Base-by-base conservation (phyloP, 30 jellyfish, hydroid and myxozoan genomes). In the Pelagia noctiluca region DNA sequence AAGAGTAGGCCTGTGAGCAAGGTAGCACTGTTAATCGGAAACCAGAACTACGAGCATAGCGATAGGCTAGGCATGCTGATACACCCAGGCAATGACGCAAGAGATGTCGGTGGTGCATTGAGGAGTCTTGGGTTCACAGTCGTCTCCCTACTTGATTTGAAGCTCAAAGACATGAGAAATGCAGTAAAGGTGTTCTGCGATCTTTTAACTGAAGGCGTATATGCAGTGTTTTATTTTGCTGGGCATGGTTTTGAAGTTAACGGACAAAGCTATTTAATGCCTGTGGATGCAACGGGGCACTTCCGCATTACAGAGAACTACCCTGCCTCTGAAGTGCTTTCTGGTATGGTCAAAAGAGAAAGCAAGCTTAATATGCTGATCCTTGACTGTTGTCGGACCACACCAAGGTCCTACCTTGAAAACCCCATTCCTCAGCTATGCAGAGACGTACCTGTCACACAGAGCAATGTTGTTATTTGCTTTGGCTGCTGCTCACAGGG, bases 231-330 rank as follows among this genome's bases (percentile, higher is more conserved):
- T 70, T 92, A 92, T 36, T 92, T 86, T 69, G 98, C 98, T 19
- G 98, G 98, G 0, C 96, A 92, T 53, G 96, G 98, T 29, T 92
- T 92, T 74, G 98, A 92, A 61, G 89, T 87, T 5, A 78, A 81
- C 60, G 95, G 95, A 5, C 95, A 92, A n/a, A 87, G 91, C 63
- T 92, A 71, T 62, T 68, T 92, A 68, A 92, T 92, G 98, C 97
- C 98, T 1, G 88, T 75, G 4, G 92, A 92, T 74, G 98, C 96
- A 10, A 31, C 98, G 1, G 95, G 64, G 19, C 29, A 85, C 31
- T 92, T 75, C 96, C 34, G 32, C 3, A 64, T 85, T 2, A 29
- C 48, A 0, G 98, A 92, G 66, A 85, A 85, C 68, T 42, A 65
- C 87, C 84, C 94, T 18, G 88, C 87, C 26, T 81, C 97, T 0